phyloP scores from a whole-genome alignment of 1,140 invertebrate species.

The Pentalonia nigronervosa region DNA sequence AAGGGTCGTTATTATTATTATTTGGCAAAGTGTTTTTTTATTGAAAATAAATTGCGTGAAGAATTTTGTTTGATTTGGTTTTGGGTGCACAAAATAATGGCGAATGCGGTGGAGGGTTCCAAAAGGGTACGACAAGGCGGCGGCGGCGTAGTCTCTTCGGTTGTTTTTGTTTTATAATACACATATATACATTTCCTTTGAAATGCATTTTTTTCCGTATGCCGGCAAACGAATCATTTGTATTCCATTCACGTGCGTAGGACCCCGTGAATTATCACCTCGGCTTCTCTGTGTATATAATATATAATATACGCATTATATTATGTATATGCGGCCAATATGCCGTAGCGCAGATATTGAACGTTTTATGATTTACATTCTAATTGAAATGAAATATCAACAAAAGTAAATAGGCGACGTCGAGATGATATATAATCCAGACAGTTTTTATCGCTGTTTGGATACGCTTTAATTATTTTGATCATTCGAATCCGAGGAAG shows the following conservation, averaged over 20 bases:
- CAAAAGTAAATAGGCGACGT: not conserved
- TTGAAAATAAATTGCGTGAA: constrained; percentile 16
- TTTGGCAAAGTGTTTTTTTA: constrained; percentile 15
- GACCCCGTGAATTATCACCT: not conserved
- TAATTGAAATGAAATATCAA: constrained; percentile 23
- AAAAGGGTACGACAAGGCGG: not conserved
- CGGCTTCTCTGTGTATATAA: not conserved
- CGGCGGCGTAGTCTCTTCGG: not conserved
- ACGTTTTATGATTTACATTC: constrained; percentile 29
- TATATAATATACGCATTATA: not conserved
- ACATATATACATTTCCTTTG: not conserved
- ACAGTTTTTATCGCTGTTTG: not conserved
- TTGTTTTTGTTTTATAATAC: constrained; percentile 4
- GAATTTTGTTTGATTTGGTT: constrained; percentile 43
- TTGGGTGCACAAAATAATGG: not conserved
- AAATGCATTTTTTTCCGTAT: constrained; percentile 11
- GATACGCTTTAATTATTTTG: not conserved
- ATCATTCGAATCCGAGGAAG: not conserved
- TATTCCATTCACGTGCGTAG: not conserved
- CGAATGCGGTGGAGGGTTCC: not conserved
- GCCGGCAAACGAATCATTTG: constrained; percentile 1
- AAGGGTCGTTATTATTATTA: constrained; percentile 31
- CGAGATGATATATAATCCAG: not conserved
- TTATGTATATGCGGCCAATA: not conserved
- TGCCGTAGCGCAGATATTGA: not conserved